phyloP scores from a whole-genome alignment of 1,140 invertebrate genomes.

The Bicyclus anynana region DNA sequence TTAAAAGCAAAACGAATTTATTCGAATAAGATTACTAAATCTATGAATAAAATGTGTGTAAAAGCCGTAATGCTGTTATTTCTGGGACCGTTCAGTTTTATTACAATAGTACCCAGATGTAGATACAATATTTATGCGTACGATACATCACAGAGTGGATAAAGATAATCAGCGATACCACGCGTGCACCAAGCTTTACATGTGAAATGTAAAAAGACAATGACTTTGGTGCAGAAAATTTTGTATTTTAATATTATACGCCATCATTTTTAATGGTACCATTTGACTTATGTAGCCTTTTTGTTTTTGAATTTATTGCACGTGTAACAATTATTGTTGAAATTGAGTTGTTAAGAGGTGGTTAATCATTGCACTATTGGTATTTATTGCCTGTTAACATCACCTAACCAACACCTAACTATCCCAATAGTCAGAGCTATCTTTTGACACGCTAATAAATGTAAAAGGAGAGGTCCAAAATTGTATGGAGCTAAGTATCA shows the following conservation, averaged over 20 bases:
- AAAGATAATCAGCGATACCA: conserved; percentile 10
- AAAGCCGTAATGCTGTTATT: background rate
- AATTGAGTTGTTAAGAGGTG: conserved; percentile 1
- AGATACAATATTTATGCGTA: conserved; percentile 12
- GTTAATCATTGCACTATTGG: background rate
- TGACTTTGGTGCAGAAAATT: background rate
- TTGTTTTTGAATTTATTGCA: conserved; percentile 5
- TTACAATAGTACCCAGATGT: conserved; percentile 8
- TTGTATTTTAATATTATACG: conserved; percentile 14
- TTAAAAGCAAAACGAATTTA: too few species aligned
- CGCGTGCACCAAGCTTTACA: conserved; percentile 1
- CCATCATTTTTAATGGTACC: conserved; percentile 8
- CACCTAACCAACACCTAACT: too few species aligned
- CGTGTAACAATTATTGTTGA: conserved; percentile 7
- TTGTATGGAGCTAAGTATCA: too few species aligned
- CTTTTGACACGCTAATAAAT: too few species aligned
- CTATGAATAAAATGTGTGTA: background rate
- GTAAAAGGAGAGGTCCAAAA: too few species aligned
- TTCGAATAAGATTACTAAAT: too few species aligned
- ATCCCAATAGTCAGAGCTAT: too few species aligned
- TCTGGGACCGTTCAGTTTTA: conserved; percentile 5
- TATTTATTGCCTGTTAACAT: too few species aligned
- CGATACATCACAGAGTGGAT: conserved; percentile 5
- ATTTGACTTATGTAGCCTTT: conserved; percentile 7
- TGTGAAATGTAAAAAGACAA: conserved; percentile 10